Base-by-base conservation (phyloP, 2,888 invertebrate species). In the Tiliacea citrago region DNA sequence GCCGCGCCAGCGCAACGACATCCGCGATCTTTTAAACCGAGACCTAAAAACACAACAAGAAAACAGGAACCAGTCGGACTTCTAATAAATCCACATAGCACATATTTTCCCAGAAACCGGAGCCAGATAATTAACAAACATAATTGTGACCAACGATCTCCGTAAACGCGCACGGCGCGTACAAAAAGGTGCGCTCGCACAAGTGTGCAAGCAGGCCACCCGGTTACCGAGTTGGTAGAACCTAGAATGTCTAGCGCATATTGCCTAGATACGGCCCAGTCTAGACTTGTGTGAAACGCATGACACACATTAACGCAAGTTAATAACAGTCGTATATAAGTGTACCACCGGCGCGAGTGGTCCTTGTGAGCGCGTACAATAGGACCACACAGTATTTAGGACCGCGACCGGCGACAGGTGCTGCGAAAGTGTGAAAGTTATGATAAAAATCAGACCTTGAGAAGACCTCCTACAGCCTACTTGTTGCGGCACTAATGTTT, bases 161-260 rank as follows among this genome's bases (percentile, higher is more conserved):
- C 81, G 87, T 86, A 85, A 85, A 86, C 82, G 76, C 83, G 81
- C 83, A 86, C 81, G 81, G 79, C 87, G 86, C 81, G 81, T 82
- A 84, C 82, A 81, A 86, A 91, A 90, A 91, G 89, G 88, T 88
- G 85, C 86, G 88, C 81, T 79, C 82, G 76, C 84, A 87, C 93
- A 93, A 93, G 93, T 93, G 92, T 93, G 94, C 93, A 92, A 95
- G 81, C 94, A 88, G 93, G 95, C 93, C 91, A 95, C 94, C 94
- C 90, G 95, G 95, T 95, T 89, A 95, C 93, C 92, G 92, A 89
- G 88, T 88, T 91, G 92, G 87, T 88, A 88, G 91, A 88, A 84
- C 90, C 92, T 93, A 92, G 93, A 93, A 92, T 91, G 91, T 89
- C 88, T 90, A 83, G 86, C 81, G 82, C 70, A 81, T 82, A 87